Percentiles rank a stretch among this genome's conserved stretches.
Conservation (phyloP, 1,140 invertebrate species). For the Drosophila erecta region DNA sequence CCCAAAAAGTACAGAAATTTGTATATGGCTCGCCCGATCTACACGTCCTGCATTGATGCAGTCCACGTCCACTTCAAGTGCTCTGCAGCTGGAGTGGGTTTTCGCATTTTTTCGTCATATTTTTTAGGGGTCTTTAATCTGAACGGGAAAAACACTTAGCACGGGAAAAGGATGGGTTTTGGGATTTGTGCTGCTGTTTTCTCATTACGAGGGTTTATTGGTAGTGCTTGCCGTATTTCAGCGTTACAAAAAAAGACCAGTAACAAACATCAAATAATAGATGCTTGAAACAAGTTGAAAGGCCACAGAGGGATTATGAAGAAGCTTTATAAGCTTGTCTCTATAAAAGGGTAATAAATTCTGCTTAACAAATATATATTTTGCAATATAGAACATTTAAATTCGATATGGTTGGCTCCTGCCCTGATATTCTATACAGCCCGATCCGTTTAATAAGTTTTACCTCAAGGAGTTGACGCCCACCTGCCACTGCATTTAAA, state of each 20-base stretch:
- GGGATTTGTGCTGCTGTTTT: neutral
- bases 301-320: neutral
- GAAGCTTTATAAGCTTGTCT: no score
- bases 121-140: conserved; percentile 7
- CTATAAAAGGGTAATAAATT: no score
- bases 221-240: neutral
- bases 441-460: conserved; percentile 14
- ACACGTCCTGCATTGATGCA: conserved; percentile 40
- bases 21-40: conserved; percentile 20
- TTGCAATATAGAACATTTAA: neutral
- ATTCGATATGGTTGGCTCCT: no score
- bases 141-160: neutral
- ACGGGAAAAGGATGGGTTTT: neutral
- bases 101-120: neutral
- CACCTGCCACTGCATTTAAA: conserved; percentile 31
- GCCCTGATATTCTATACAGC: no score
- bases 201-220: conserved; percentile 2
- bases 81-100: neutral
- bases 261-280: no score
- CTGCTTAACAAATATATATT: no score
- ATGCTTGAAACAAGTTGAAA: neutral
- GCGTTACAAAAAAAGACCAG: no score
- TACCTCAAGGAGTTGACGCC: neutral
- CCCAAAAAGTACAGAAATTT: conserved; percentile 40
- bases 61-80: conserved; percentile 26